Evolutionary conservation across 1,140 invertebrate genomes (phyloP), one percentile per base, ranked within the genome.

Genomic region (Maniola jurtina): DNA sequence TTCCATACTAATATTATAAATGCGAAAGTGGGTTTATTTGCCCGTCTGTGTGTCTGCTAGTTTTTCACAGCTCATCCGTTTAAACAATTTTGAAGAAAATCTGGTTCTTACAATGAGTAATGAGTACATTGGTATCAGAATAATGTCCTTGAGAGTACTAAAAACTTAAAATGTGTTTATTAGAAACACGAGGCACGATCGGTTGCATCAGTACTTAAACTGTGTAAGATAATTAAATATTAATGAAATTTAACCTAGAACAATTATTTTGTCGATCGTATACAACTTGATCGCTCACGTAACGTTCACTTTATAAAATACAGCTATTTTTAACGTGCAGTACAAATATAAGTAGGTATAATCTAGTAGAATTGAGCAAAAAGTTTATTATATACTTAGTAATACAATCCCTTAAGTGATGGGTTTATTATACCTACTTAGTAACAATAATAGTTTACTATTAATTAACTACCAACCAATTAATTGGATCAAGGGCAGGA

Each of bases 201-300:
- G 5, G 7, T 52, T 52, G 48, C 48, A 52, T 52, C 48, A 52
- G 16, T 16, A 25, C 4, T 25, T 25, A 52, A 52, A 16, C 14
- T 7, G 7, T 52, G 14, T 25, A 52, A 16, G 15, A 25, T 52
- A 25, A 52, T 52, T 52, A 25, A 52, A 9, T 52, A 16, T 16
- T 16, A 52, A 16, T 52, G 48, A 52, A 52, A 52, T 15, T 52
- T 45, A 45, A 45, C 5, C 48, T 15, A 52, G 7, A 52, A 25
- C 10, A 52, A 52, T 52, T 52, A 52, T 16, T 52, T 7, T 10
- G 48, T 52, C 48, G 16, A 52, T 52, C 48, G n/a, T n/a, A 52
- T 52, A 52, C 6, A 16, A 25, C 16, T 52, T 52, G 48, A 48
- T 48, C 45, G 45, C 7, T 45, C 48, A 52, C 48, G 48, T 52